phyloP scores from a whole-genome alignment of 2,888 invertebrate species.

The Orthonevra nobilis region DNA sequence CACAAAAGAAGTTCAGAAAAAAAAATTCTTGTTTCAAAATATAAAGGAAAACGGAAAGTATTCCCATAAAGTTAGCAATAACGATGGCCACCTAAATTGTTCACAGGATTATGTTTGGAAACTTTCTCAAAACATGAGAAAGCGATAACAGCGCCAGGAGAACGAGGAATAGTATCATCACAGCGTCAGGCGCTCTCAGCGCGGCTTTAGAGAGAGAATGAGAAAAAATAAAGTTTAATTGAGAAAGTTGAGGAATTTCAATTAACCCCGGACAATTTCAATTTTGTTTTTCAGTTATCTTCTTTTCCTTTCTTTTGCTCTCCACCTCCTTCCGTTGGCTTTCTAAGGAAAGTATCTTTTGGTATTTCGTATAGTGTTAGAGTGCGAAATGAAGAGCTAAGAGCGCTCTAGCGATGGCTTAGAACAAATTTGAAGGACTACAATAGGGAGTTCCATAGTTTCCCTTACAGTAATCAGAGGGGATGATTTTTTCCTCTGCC shows the following conservation, averaged over 20 bases:
- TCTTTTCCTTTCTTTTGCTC: conserved; percentile 5
- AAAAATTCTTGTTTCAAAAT: conserved; percentile 9
- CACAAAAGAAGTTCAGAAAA: neutral
- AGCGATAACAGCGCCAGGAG: conserved; percentile 60
- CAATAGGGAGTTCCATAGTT: no score
- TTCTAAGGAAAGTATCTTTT: conserved; percentile 34
- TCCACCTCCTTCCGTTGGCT: conserved; percentile 7
- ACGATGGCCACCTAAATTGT: conserved; percentile 69
- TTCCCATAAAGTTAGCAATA: conserved; percentile 62
- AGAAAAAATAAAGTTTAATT: conserved; percentile 79
- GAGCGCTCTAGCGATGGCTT: neutral
- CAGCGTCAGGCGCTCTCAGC: neutral
- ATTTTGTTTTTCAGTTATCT: conserved; percentile 65
- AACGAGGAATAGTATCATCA: conserved; percentile 15
- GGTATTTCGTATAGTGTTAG: conserved; percentile 32
- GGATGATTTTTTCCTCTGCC: neutral
- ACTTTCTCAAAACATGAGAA: conserved; percentile 62
- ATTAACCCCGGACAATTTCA: conserved; percentile 78
- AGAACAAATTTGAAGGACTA: conserved; percentile 24
- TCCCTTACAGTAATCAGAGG: neutral
- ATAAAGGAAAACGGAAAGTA: conserved; percentile 10
- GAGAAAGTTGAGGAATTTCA: conserved; percentile 80
- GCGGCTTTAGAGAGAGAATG: no score
- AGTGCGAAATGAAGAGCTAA: neutral
- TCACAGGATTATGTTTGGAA: conserved; percentile 64